Evolutionary conservation across 2,797 vertebrate genomes (phyloP).

Genomic region (Philypnodon macrostomus): DNA sequence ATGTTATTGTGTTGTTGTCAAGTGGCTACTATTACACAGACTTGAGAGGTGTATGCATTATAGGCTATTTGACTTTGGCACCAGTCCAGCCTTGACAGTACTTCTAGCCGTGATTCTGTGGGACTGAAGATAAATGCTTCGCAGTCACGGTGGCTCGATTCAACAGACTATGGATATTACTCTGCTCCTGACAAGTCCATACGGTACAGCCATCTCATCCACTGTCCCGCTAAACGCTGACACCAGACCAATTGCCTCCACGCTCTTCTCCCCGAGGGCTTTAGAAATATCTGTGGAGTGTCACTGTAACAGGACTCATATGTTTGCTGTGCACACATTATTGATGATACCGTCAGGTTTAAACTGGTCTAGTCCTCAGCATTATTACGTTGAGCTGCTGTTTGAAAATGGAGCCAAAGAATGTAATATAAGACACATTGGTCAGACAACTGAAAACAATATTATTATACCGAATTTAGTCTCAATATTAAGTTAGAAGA

Average conservation of each 20-base stretch:
- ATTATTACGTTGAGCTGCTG: too few relatives aligned
- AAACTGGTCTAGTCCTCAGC: background rate
- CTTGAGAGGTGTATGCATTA: background rate
- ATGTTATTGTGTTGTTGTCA: too few relatives aligned
- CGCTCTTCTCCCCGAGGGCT: constrained; percentile 21
- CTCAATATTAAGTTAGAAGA: too few relatives aligned
- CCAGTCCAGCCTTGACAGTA: constrained; percentile 29
- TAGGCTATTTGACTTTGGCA: constrained; percentile 15
- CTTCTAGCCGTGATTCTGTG: constrained; percentile 6
- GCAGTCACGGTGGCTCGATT: constrained; percentile 38
- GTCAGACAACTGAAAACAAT: too few relatives aligned
- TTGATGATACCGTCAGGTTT: background rate
- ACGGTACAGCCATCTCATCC: constrained; percentile 23
- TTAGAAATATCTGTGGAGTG: constrained; percentile 11
- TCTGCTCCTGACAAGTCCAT: constrained; percentile 37
- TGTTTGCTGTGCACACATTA: background rate
- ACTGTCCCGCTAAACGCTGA: constrained; percentile 39
- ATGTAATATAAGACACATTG: too few relatives aligned
- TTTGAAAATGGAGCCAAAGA: background rate
- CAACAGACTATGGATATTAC: constrained; percentile 56
- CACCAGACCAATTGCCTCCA: constrained; percentile 28
- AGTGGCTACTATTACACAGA: constrained; percentile 6
- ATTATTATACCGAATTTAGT: too few relatives aligned
- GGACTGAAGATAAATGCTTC: constrained; percentile 47
- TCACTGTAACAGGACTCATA: constrained; percentile 5